Conservation (phyloP, 2,888 invertebrate genomes). For the Ichneumoninae sp. region DNA sequence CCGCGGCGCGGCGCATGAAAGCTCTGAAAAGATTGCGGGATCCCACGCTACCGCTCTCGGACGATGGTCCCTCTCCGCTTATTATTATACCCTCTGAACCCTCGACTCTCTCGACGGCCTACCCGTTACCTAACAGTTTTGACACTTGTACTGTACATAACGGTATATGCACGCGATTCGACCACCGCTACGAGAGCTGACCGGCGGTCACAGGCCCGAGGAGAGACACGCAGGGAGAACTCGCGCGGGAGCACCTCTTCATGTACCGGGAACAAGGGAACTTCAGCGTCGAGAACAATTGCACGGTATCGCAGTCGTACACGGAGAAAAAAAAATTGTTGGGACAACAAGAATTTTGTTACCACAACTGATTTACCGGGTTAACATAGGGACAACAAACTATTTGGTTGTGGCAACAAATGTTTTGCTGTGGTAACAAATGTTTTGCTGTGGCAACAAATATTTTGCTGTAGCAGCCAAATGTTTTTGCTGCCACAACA, state of each 20-base stretch:
- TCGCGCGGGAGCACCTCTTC: slow-evolving; percentile 6
- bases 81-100: slow-evolving; percentile 60
- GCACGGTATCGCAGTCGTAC: slow-evolving; percentile 21
- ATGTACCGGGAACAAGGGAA: slow-evolving; percentile 41
- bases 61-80: slow-evolving; percentile 45
- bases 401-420: too few relatives aligned
- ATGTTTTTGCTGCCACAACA: too few relatives aligned
- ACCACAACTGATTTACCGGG: too few relatives aligned
- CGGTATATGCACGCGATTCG: slow-evolving; percentile 48
- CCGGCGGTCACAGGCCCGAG: slow-evolving; percentile 50
- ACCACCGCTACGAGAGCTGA: slow-evolving; percentile 25
- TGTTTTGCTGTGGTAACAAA: too few relatives aligned
- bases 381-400: too few relatives aligned
- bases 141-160: slow-evolving; percentile 64
- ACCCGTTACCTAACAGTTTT: slow-evolving; percentile 70
- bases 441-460: too few relatives aligned
- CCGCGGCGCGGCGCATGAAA: slow-evolving; percentile 29
- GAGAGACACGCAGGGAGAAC: slow-evolving; percentile 12
- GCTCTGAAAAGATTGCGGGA: slow-evolving; percentile 56
- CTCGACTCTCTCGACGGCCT: slow-evolving; percentile 35
- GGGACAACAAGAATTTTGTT: too few relatives aligned
- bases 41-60: slow-evolving; percentile 62
- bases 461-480: too few relatives aligned
- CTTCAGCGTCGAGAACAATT: neutral
- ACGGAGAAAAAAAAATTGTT: too few relatives aligned